These are phyloP conservation scores for Pemphigus obesinymphae DNA, from an alignment of 1,140 invertebrate genomes.

Conservation along the genomic window DNA sequence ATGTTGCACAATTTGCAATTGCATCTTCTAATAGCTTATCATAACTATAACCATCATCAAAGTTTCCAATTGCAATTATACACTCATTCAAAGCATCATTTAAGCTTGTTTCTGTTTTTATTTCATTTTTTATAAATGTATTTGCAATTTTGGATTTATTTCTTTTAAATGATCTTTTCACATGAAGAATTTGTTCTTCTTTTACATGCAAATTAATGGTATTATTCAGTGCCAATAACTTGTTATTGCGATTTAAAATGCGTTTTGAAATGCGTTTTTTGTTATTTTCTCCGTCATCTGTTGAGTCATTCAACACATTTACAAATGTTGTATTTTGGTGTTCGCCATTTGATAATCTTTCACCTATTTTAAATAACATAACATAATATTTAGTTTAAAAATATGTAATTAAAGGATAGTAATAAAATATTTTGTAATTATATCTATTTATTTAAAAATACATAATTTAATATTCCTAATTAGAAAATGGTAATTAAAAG, in stretches of 20 bases:
- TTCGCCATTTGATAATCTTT: not conserved
- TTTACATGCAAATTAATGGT: not conserved
- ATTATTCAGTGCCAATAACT: not conserved
- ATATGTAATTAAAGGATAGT: too few species aligned
- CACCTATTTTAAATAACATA: not conserved
- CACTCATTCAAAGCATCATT: conserved; percentile 46
- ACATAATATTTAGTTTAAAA: not conserved
- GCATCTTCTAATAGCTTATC: not conserved
- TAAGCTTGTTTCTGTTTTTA: not conserved
- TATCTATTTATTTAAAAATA: too few species aligned
- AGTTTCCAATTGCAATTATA: not conserved
- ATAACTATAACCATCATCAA: not conserved
- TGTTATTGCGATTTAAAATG: too few species aligned
- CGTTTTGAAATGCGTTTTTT: not conserved
- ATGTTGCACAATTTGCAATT: not conserved
- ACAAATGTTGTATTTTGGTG: not conserved
- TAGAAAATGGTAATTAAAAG: too few species aligned
- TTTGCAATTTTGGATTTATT: not conserved
- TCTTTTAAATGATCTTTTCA: not conserved
- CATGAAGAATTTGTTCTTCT: not conserved
- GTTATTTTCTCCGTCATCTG: not conserved
- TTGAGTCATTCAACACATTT: not conserved
- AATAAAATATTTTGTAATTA: too few species aligned
- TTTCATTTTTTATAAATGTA: not conserved
- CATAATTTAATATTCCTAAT: too few species aligned